Conservation (phyloP, 2,797 vertebrate species). For the Oryzias dopingdopingensis region DNA sequence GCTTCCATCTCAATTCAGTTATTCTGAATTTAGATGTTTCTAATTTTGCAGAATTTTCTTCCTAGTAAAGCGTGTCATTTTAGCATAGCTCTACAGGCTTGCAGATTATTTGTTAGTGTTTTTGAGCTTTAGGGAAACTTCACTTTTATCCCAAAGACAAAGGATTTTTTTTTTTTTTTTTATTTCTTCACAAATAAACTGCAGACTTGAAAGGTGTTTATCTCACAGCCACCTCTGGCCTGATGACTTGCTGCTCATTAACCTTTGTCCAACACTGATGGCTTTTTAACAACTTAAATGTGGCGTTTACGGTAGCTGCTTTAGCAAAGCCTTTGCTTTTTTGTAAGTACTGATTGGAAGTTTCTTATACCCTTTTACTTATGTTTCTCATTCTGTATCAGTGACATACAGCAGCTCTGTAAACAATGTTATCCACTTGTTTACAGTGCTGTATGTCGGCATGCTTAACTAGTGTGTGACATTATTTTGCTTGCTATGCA, state of each 20-base stretch:
- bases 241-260: slow-evolving; percentile 40
- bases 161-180: background rate
- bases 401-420: slow-evolving; percentile 16
- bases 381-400: slow-evolving; percentile 21
- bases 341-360: slow-evolving; percentile 22
- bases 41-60: no score
- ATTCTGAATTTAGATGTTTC: no score
- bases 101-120: no score
- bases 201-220: background rate
- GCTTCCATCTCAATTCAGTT: background rate
- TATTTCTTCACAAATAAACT: background rate
- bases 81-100: no score
- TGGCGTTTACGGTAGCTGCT: slow-evolving; percentile 24
- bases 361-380: slow-evolving; percentile 27
- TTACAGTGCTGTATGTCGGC: slow-evolving; percentile 39
- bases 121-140: no score
- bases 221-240: background rate
- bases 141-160: background rate
- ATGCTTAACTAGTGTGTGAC: slow-evolving; percentile 40
- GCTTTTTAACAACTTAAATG: slow-evolving; percentile 25
- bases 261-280: slow-evolving; percentile 29
- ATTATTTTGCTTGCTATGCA: slow-evolving; percentile 58
- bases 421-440: slow-evolving; percentile 22
- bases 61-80: no score
- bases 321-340: slow-evolving; percentile 25